Evolutionary conservation across 1,140 invertebrate species (phyloP).

Genomic region (Cepaea nemoralis): DNA sequence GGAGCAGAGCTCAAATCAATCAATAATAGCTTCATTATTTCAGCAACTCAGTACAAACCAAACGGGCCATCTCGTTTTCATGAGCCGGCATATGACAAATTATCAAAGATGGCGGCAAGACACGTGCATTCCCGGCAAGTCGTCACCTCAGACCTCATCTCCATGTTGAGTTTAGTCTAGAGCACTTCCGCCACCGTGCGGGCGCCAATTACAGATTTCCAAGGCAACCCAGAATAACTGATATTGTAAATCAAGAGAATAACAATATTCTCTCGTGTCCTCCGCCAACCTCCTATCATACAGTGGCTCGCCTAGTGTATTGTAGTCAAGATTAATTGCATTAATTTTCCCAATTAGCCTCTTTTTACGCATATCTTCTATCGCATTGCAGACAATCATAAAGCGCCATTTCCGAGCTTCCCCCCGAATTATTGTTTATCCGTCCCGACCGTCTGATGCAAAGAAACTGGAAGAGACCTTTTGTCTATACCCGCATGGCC

Average conservation of each 20-base stretch:
- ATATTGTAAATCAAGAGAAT: not conserved
- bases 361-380: not conserved
- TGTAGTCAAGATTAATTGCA: slow-evolving; percentile 9
- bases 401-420: slow-evolving; percentile 9
- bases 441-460: not conserved
- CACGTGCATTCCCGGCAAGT: not conserved
- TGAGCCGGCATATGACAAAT: not conserved
- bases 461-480: not conserved
- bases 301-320: not conserved
- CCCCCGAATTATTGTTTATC: not conserved
- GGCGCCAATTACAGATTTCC: slow-evolving; percentile 3
- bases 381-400: not conserved
- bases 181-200: not conserved
- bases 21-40: not conserved
- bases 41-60: not conserved
- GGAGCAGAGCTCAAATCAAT: not conserved
- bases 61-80: not conserved
- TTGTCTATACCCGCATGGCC: not conserved
- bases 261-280: not conserved
- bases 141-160: not conserved
- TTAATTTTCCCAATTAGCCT: slow-evolving; percentile 9
- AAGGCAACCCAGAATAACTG: not conserved
- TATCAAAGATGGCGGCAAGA: not conserved
- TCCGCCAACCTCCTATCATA: not conserved
- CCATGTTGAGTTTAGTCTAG: not conserved